Base-by-base conservation (phyloP, 2,888 invertebrate species). In the Rhyacophila evoluta region DNA sequence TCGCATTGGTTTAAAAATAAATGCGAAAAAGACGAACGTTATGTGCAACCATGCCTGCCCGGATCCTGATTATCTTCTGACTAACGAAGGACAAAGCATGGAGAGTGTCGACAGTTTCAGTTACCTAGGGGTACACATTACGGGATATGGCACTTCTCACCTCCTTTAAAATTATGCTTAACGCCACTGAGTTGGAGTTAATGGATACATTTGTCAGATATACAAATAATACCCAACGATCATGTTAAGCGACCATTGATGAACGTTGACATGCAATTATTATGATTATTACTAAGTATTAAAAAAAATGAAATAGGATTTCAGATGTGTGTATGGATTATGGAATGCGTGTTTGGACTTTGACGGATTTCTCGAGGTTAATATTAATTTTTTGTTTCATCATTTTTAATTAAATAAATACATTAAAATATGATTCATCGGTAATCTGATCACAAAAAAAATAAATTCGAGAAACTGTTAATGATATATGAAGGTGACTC, bases 191-290 rank as follows among this genome's bases (percentile, higher is more conserved):
- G 19, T 19, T 4, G 25, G 19, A 25, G 25, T 55, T 55, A 55
- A 55, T 55, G 55, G 25, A 55, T 55, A 55, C 55, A 55, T 55
- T 55, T 55, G 55, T 55, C 55, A 55, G 55, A 55, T 19, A 55
- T 1, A 55, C 55, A 55, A 55, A 55, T 55, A 55, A 55, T 25
- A 55, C 10, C 19, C 3, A 55, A 55, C 55, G 25, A 25, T 19
- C 25, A 55, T 55, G 19, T 10, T 55, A 55, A 55, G 19, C 55
- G 55, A 2, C 19, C 25, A 8, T 55, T 55, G 55, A 55, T 55
- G 55, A 55, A 19, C 55, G 55, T 55, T 55, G 55, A 55, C 55
- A 55, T 55, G 55, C 25, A 55, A 55, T 55, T 55, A 55, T 55
- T 55, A 19, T 41, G 41, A 41, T 19, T 6, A 15, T 41, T 5